Conservation (phyloP, 92 coral and sea anemone genomes). For the Heteractis magnifica region DNA sequence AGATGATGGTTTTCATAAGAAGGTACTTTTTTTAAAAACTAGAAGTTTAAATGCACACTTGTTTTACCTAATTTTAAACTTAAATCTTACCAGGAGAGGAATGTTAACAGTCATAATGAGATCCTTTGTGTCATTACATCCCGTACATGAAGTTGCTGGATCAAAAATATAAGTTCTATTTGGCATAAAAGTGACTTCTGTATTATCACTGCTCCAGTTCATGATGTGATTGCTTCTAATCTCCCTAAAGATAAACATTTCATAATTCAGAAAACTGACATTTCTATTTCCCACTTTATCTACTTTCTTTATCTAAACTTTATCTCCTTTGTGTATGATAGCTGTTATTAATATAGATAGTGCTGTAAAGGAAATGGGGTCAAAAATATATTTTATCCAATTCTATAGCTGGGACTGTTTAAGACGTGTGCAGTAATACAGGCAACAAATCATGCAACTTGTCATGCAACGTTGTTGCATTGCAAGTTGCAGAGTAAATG, state of each 20-base stretch:
- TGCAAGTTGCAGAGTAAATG: no score
- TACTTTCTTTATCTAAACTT: not conserved
- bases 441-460: no score
- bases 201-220: constrained; percentile 54
- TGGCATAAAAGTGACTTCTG: constrained; percentile 77
- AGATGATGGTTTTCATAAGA: no score
- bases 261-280: not conserved
- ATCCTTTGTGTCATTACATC: constrained; percentile 71
- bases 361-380: no score
- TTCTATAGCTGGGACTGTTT: no score
- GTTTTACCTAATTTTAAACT: not conserved
- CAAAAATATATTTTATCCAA: no score
- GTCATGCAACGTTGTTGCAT: no score
- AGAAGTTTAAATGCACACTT: no score
- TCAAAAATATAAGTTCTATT: constrained; percentile 78
- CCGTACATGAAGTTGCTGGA: constrained; percentile 75
- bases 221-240: constrained; percentile 60
- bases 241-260: constrained; percentile 48
- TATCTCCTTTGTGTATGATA: no score
- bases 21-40: no score
- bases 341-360: no score
- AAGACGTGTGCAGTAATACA: no score
- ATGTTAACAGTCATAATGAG: constrained; percentile 68
- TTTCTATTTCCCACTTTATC: not conserved
- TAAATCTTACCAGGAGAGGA: constrained; percentile 71